Conservation (phyloP, 2,797 vertebrate genomes). For the Podarcis lilfordi region DNA sequence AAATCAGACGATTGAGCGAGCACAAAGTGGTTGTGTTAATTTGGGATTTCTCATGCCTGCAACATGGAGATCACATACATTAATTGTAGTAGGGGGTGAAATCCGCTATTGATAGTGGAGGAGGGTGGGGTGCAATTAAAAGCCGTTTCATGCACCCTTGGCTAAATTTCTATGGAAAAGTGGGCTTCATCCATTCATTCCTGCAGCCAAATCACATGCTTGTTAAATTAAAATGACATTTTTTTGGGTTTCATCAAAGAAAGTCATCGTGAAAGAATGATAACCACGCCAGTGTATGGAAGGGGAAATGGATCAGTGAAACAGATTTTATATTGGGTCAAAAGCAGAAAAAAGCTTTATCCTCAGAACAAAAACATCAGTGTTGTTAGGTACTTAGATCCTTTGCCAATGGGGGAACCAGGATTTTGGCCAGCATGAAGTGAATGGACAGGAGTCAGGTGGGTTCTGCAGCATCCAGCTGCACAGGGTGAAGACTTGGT, state of each 20-base stretch:
- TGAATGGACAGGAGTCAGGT: not conserved
- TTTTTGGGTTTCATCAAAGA: conserved; percentile 13
- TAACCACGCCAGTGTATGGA: not conserved
- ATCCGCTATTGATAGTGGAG: not conserved
- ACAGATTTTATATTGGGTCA: not conserved
- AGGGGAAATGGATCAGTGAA: not conserved
- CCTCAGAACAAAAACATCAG: not conserved
- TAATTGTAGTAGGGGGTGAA: conserved; percentile 32
- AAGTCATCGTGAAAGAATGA: conserved; percentile 27
- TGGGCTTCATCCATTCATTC: conserved; percentile 19
- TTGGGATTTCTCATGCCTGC: conserved; percentile 39
- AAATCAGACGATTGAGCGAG: conserved; percentile 30
- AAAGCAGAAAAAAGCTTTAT: not conserved
- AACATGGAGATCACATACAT: conserved; percentile 35
- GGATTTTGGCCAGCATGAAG: not conserved
- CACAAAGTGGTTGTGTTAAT: conserved; percentile 42
- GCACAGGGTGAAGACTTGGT: not conserved
- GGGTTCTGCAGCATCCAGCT: not conserved
- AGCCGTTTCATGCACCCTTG: conserved; percentile 7
- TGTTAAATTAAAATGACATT: conserved; percentile 43
- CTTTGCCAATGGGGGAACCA: not conserved
- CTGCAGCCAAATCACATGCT: conserved; percentile 22
- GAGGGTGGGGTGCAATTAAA: conserved; percentile 12
- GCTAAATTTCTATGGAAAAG: conserved; percentile 32
- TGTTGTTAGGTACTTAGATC: not conserved